These are phyloP conservation scores for Fragum sueziense DNA, from an alignment of 2,888 invertebrate species.

Conservation along the genomic window DNA sequence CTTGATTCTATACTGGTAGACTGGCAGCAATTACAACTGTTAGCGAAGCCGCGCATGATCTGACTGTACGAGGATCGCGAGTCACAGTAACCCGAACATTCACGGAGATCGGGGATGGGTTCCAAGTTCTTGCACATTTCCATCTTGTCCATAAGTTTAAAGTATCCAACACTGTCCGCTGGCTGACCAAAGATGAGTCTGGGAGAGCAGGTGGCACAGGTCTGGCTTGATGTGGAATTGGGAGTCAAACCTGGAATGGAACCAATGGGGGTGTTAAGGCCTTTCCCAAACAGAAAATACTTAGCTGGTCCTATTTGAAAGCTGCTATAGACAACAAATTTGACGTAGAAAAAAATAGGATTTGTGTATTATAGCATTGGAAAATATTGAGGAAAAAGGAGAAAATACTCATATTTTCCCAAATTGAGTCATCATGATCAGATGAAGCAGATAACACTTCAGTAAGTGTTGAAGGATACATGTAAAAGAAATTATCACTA, in stretches of 20 bases:
- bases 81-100: constrained; percentile 73
- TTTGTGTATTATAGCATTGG: too few relatives aligned
- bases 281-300: too few relatives aligned
- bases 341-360: too few relatives aligned
- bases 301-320: too few relatives aligned
- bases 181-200: constrained; percentile 66
- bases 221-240: constrained; percentile 26
- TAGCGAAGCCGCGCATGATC: constrained; percentile 66
- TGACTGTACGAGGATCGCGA: constrained; percentile 67
- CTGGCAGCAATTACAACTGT: constrained; percentile 72
- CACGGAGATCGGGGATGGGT: constrained; percentile 67
- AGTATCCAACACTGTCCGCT: constrained; percentile 67
- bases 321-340: too few relatives aligned
- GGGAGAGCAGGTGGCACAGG: constrained; percentile 68
- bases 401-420: too few relatives aligned
- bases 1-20: constrained; percentile 59
- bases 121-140: constrained; percentile 66
- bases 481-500: too few relatives aligned
- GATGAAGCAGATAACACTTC: too few relatives aligned
- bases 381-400: too few relatives aligned
- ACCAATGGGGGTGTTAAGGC: too few relatives aligned
- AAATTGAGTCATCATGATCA: too few relatives aligned
- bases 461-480: too few relatives aligned
- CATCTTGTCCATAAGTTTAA: constrained; percentile 65
- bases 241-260: constrained; percentile 5